Percentiles rank a stretch among this genome's conserved stretches.
These are phyloP conservation scores for Rhabdomys pumilio DNA, from an alignment of 2,797 vertebrate genomes.

Conservation along the genomic window DNA sequence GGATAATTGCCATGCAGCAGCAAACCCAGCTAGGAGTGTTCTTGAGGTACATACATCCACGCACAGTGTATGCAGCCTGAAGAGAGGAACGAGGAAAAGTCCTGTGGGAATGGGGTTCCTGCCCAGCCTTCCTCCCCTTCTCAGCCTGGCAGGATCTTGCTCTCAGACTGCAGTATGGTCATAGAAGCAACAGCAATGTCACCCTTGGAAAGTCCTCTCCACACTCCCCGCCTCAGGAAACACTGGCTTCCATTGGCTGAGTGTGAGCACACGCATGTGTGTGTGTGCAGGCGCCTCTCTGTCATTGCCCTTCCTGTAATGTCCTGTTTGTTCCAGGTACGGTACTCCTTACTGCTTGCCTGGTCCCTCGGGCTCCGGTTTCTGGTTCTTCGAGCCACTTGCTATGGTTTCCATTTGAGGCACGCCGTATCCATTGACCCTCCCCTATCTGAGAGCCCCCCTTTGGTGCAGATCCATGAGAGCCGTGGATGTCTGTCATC, in stretches of 20 bases:
- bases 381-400: background rate
- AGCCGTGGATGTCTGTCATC: background rate
- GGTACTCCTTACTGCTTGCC: background rate
- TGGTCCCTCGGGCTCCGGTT: background rate
- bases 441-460: background rate
- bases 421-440: background rate
- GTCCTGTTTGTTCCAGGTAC: background rate
- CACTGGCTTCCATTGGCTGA: background rate
- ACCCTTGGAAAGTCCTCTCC: background rate
- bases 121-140: background rate
- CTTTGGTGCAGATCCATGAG: background rate
- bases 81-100: background rate
- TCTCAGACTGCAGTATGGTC: background rate
- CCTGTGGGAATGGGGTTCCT: background rate
- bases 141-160: background rate
- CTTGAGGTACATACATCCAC: background rate
- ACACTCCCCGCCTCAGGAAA: background rate
- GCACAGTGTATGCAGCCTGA: background rate
- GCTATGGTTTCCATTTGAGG: accelerated
- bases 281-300: background rate
- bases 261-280: background rate
- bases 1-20: background rate
- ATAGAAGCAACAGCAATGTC: slow-evolving; percentile 1
- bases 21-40: no score
- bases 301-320: background rate